Percentiles rank a stretch among this genome's conserved stretches.
Conservation (phyloP, 2,113 vertebrate genomes). For the Prunella himalayana region DNA sequence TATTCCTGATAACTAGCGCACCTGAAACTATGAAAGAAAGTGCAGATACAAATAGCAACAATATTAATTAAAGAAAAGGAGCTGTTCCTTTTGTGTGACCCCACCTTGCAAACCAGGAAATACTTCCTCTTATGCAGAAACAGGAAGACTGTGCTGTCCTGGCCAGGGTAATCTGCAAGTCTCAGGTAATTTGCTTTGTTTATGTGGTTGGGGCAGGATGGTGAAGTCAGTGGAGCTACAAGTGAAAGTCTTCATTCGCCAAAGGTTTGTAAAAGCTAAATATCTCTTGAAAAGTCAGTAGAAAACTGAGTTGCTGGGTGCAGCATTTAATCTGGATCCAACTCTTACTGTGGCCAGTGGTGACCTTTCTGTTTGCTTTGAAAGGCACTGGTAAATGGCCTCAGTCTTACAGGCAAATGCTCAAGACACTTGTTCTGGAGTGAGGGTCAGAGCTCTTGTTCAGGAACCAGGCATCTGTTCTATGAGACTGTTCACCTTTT, state of each 20-base stretch:
- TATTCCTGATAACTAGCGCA: too few species aligned
- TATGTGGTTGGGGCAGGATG: background rate
- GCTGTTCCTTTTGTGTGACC: background rate
- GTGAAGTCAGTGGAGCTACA: background rate
- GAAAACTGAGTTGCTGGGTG: background rate
- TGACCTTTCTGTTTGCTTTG: background rate
- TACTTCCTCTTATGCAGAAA: background rate
- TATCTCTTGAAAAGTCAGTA: background rate
- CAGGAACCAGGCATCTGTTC: background rate
- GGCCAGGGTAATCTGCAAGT: background rate
- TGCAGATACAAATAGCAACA: background rate
- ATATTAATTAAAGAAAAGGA: background rate
- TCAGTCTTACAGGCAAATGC: background rate
- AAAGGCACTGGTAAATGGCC: background rate
- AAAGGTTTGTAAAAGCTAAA: background rate
- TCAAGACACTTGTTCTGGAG: background rate
- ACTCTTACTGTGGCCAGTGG: rapidly evolving
- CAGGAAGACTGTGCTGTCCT: background rate
- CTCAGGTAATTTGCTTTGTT: background rate
- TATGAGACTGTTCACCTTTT: background rate
- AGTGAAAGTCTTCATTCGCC: background rate
- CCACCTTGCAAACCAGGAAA: background rate
- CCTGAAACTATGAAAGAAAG: too few species aligned
- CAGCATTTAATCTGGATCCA: background rate
- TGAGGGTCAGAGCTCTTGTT: background rate